Evolutionary conservation across 2,797 vertebrate genomes (phyloP), one percentile per base, ranked within the genome.

Genomic region (Enteromius treurensis): DNA sequence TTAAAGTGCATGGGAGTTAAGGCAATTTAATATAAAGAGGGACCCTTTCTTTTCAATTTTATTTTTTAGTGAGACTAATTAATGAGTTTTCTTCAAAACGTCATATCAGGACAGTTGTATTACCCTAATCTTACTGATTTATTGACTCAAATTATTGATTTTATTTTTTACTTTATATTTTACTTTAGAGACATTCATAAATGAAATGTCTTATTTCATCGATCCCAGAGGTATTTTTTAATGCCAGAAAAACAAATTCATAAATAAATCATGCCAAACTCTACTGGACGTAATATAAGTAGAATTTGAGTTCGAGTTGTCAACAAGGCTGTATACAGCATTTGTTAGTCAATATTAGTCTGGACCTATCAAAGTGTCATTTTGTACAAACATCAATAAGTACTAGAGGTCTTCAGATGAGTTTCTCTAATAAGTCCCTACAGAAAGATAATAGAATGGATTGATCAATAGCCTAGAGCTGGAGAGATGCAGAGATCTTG

Each of bases 401-500:
- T 75, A 79, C 55, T 79, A 71, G 75, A 81, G 65, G 51, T 82
- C 76, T 74, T 86, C 78, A 77, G 71, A 77, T 78, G 79, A 37
- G 29, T 75, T 71, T 79, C 74, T 81, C 45, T 81, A 80, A 87
- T 75, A 85, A 89, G 89, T 88, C 77, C 84, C 69, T 19, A 55
- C 74, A 79, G 78, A 68, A 77, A 81, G 62, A 77, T 80, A 83
- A 86, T 83, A 81, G 67, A 86, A 79, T 76, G 65, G 42, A 79
- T 58, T 79, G 42, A 88, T 84, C 83, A 85, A 88, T 85, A 80
- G 47, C 21, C 21, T 21, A 60, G n/a, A 37, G 58, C 75, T 40
- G 51, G 17, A 64, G 74, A 81, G 15, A 67, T 77, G 65, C 47
- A 75, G 29, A 73, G 73, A 79, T 71, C 65, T 78, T 8, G 26